A percentile compares a stretch with the other conserved stretches of the same genome.
Conservation (phyloP, 2,113 vertebrate genomes). For the Microcebus griseorufus region DNA sequence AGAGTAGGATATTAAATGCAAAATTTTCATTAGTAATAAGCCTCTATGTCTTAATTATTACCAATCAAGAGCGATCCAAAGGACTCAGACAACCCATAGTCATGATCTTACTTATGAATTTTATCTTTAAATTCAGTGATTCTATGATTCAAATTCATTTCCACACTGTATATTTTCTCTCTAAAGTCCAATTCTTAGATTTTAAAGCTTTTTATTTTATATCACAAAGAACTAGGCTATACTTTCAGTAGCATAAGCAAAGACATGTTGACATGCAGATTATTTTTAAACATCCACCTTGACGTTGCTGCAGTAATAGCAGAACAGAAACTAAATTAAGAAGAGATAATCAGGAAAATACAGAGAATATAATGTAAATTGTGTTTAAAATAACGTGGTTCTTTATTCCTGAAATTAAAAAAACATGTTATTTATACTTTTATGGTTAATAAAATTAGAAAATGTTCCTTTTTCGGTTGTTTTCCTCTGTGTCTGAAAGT, state of each 20-base stretch:
- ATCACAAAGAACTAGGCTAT: neutral
- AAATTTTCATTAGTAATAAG: neutral
- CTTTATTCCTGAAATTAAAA: neutral
- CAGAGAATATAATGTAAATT: neutral
- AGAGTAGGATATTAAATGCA: neutral
- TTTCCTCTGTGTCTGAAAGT: neutral
- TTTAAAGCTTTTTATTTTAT: slow-evolving; percentile 26
- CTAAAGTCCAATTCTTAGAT: neutral
- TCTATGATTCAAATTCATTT: slow-evolving; percentile 13
- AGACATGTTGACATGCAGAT: slow-evolving; percentile 2
- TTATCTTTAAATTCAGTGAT: slow-evolving; percentile 33
- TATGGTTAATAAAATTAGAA: neutral
- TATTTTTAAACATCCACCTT: neutral
- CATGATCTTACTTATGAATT: neutral
- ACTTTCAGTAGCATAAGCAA: slow-evolving; percentile 12
- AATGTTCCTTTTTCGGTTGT: neutral
- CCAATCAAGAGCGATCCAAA: neutral
- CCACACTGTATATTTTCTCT: neutral
- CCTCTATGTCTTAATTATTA: neutral
- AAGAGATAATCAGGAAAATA: neutral
- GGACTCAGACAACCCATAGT: neutral
- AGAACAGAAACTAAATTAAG: slow-evolving; percentile 45
- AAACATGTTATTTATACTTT: neutral
- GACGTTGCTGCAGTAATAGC: neutral
- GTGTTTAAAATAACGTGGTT: neutral